A percentile compares a stretch with the other conserved stretches of the same genome.
Evolutionary conservation across 2,797 vertebrate genomes (phyloP).

Genomic region (Euphonia xanthogaster): DNA sequence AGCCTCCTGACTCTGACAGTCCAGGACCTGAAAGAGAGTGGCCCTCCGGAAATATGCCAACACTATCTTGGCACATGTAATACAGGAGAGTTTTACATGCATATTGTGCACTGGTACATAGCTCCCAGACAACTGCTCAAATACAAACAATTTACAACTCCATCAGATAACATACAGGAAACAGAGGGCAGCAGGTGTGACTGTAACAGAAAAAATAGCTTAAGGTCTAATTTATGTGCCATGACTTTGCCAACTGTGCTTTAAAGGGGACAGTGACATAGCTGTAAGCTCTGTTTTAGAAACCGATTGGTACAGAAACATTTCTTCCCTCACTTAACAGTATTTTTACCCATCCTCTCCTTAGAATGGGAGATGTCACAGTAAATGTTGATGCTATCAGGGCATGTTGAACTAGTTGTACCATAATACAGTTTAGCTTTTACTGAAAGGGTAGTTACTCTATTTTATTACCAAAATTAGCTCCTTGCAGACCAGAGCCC

Average conservation of each 20-base stretch:
- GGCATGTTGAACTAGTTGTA: not conserved
- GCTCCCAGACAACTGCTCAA: not conserved
- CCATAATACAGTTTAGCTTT: not conserved
- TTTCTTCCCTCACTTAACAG: not conserved
- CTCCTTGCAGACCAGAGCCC: not conserved
- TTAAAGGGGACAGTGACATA: not conserved
- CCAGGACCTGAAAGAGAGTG: not conserved
- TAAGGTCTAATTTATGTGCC: not conserved
- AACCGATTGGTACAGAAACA: not conserved
- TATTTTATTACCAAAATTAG: not conserved
- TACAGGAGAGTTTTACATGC: not conserved
- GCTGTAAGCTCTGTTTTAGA: not conserved
- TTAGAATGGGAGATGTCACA: not conserved
- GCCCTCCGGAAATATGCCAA: not conserved
- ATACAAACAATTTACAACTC: not conserved
- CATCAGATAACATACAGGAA: not conserved
- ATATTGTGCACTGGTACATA: not conserved
- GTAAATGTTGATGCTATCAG: not conserved
- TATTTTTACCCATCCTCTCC: not conserved
- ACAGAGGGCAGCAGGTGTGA: not conserved
- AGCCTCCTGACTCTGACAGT: not conserved
- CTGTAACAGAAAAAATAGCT: not conserved
- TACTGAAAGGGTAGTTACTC: not conserved
- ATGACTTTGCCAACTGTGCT: not conserved
- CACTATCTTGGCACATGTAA: not conserved